Conservation (phyloP, 2,888 invertebrate genomes). For the Drosophila anomelani region DNA sequence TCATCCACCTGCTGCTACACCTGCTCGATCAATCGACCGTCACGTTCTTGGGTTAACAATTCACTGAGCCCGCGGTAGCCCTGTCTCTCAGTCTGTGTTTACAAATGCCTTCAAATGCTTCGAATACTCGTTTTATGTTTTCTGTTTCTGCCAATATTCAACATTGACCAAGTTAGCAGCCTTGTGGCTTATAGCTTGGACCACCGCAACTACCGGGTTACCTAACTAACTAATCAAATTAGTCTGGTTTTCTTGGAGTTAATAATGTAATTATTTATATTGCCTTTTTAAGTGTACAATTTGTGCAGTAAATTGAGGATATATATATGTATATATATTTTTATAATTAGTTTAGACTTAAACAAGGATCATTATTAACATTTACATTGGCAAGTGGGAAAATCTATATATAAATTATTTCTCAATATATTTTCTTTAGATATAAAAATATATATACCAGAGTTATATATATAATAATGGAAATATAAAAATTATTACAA, state of each 20-base stretch:
- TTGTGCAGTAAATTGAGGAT: background rate
- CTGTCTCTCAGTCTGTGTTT: constrained; percentile 41
- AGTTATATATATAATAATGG: no score
- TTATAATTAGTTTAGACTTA: background rate
- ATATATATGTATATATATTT: background rate
- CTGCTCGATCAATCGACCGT: constrained; percentile 52
- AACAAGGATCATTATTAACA: no score
- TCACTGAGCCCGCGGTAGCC: constrained; percentile 54
- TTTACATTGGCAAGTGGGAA: no score
- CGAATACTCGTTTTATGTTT: constrained; percentile 42
- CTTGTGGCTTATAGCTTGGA: constrained; percentile 16
- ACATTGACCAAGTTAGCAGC: constrained; percentile 73
- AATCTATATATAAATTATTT: no score
- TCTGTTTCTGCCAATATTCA: constrained; percentile 56
- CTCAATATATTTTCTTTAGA: no score
- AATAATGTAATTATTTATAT: background rate
- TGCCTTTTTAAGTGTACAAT: background rate
- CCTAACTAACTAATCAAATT: constrained; percentile 28
- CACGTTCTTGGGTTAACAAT: constrained; percentile 64
- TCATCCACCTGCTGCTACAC: constrained; percentile 48
- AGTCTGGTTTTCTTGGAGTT: background rate
- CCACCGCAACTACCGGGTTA: constrained; percentile 10
- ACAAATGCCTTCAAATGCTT: constrained; percentile 48
- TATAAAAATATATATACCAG: no score
- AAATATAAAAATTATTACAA: no score